Conservation (phyloP, 2,888 invertebrate genomes). For the Morinoia aosen region DNA sequence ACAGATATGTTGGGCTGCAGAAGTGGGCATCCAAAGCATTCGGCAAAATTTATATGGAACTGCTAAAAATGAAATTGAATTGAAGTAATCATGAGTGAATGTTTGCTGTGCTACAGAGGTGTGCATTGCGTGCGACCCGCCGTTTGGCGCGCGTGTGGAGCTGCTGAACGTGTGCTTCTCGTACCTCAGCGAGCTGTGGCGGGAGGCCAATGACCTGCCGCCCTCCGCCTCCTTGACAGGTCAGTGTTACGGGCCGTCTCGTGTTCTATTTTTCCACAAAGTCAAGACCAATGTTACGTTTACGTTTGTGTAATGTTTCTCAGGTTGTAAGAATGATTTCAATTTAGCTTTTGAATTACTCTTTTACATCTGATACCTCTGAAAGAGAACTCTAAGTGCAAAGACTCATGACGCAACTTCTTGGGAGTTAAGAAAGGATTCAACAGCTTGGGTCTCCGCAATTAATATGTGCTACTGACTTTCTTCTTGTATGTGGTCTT, state of each 20-base stretch:
- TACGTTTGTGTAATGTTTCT: neutral
- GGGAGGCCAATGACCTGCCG: conserved; percentile 44
- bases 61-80: too few relatives aligned
- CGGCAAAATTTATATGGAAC: too few relatives aligned
- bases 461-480: too few relatives aligned
- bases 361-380: conserved; percentile 58
- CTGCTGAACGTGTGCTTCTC: conserved; percentile 81
- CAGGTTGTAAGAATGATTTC: too few relatives aligned
- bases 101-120: conserved; percentile 70
- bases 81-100: too few relatives aligned
- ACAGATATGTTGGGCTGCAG: too few relatives aligned
- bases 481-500: too few relatives aligned
- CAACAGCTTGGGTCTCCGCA: too few relatives aligned
- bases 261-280: too few relatives aligned
- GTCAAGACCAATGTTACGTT: neutral
- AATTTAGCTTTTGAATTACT: neutral
- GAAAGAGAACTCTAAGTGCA: conserved; percentile 56
- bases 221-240: conserved; percentile 53
- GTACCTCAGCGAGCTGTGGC: conserved; percentile 69
- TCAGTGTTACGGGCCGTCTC: neutral
- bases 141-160: conserved; percentile 91
- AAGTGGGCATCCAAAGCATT: too few relatives aligned
- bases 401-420: too few relatives aligned
- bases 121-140: conserved; percentile 86
- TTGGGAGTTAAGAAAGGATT: too few relatives aligned